Conservation (phyloP, 2,797 vertebrate species). For the Muscicapa comitata region DNA sequence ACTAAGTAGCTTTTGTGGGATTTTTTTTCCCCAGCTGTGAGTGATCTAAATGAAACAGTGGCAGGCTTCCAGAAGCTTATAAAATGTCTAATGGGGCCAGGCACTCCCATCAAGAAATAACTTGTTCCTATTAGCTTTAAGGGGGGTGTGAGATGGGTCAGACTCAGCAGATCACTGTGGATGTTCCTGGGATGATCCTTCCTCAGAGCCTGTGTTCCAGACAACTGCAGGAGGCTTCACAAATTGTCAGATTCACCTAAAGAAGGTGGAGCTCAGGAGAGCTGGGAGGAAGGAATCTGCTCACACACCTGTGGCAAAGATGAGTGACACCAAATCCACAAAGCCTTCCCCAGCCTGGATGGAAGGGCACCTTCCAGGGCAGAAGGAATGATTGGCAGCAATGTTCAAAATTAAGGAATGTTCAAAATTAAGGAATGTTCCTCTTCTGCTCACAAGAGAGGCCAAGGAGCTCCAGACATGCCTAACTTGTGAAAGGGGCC, state of each 20-base stretch:
- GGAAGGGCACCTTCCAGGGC: neutral
- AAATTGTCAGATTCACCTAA: neutral
- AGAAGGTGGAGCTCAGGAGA: neutral
- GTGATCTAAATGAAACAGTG: slow-evolving; percentile 22
- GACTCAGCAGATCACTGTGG: neutral
- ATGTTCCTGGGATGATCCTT: neutral
- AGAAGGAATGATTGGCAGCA: neutral
- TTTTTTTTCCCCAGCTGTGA: neutral
- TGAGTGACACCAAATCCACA: neutral
- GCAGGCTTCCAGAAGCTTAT: slow-evolving; percentile 50
- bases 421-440: neutral
- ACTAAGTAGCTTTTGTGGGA: neutral
- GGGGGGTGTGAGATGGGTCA: neutral
- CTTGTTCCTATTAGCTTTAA: neutral
- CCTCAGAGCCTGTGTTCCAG: neutral
- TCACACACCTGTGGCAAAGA: neutral
- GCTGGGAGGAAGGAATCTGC: neutral
- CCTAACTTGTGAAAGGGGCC: neutral
- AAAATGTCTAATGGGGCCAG: neutral
- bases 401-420: neutral
- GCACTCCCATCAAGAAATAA: slow-evolving; percentile 33
- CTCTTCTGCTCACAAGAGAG: neutral
- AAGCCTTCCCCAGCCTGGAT: neutral
- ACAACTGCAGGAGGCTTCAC: neutral
- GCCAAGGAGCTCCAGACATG: fast-evolving